Evolutionary conservation across 2,797 vertebrate species (phyloP).

Genomic region (Buphagus erythrorhynchus): DNA sequence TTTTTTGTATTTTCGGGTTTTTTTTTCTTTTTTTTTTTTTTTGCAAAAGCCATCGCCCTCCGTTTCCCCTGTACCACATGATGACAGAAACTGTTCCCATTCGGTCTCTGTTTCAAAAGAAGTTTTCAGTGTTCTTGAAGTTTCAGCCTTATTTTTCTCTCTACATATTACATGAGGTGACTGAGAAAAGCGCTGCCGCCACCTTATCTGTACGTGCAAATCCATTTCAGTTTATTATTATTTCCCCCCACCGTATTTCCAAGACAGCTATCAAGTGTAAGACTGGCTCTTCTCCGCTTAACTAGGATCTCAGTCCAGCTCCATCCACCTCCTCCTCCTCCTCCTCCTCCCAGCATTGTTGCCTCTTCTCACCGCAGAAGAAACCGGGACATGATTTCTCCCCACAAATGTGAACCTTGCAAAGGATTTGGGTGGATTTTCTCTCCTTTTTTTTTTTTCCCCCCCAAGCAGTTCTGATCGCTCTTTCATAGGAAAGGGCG

Average conservation of each 20-base stretch:
- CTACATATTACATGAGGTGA: constrained; percentile 80
- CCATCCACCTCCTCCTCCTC: background rate
- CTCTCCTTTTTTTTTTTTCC: no score
- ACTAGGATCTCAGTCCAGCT: constrained; percentile 54
- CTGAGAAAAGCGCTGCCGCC: constrained; percentile 69
- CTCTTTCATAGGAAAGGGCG: background rate
- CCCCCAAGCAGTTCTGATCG: background rate
- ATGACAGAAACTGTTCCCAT: constrained; percentile 62
- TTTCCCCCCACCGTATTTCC: constrained; percentile 61
- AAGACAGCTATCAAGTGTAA: constrained; percentile 72
- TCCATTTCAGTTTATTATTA: constrained; percentile 84
- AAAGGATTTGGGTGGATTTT: background rate
- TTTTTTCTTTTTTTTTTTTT: background rate
- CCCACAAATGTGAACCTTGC: background rate
- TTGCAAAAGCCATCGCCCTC: constrained; percentile 67
- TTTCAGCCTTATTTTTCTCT: constrained; percentile 79
- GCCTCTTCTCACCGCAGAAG: constrained; percentile 21
- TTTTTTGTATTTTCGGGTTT: background rate
- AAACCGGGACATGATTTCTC: background rate
- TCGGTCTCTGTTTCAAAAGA: constrained; percentile 56
- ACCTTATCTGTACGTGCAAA: constrained; percentile 87
- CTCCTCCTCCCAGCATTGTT: background rate
- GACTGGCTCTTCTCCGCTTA: constrained; percentile 52
- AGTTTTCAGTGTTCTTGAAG: constrained; percentile 76
- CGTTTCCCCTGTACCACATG: constrained; percentile 84